Evolutionary conservation across 2,797 vertebrate species (phyloP), one percentile per base, ranked within the genome.

Genomic region (Coranthus polyacanthus): DNA sequence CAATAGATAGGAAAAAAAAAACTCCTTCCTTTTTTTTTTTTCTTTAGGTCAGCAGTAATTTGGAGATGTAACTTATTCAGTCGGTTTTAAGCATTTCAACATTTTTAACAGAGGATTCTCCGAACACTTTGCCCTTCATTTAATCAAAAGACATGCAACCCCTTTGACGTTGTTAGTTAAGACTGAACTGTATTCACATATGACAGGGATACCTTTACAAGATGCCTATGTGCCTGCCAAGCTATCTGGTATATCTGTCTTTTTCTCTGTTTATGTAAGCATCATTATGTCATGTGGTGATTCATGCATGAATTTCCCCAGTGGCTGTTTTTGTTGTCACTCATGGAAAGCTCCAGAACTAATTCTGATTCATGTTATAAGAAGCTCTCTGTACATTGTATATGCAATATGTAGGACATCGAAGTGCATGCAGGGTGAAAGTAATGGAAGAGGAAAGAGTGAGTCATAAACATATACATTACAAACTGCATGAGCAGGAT

Each of bases 231-330:
- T 60, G 29, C 43, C 37, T 36, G 60, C 47, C 2, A 1, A 21
- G 69, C 77, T 51, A 7, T 59, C 20, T 57, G 47, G 1, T 32
- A 32, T 26, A 39, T 74, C 29, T 58, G 37, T 71, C 13, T 57
- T 6, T 60, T 51, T 24, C 16, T 51, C 18, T 43, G 38, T 71
- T 74, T 84, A 69, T 56, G 16, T 79, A 68, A 81, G 64, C 45
- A 6, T 43, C 57, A 63, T 85, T 83, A 78, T 62, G 49, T 68
- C 65, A 65, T 26, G 12, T 36, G 29, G 37, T 43, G 36, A 12
- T 50, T 61, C 17, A 7, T 59, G 38, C 26, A 12, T 42, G 17
- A 43, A 62, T 71, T 67, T 56, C 20, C 41, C 80, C 59, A 2
- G 8, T 41, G 52, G 71, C 69, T 53, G 20, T 61, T 44, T 37